Evolutionary conservation across 2,113 vertebrate genomes (phyloP), one percentile per base, ranked within the genome.

Genomic region (Casuarius casuarius): DNA sequence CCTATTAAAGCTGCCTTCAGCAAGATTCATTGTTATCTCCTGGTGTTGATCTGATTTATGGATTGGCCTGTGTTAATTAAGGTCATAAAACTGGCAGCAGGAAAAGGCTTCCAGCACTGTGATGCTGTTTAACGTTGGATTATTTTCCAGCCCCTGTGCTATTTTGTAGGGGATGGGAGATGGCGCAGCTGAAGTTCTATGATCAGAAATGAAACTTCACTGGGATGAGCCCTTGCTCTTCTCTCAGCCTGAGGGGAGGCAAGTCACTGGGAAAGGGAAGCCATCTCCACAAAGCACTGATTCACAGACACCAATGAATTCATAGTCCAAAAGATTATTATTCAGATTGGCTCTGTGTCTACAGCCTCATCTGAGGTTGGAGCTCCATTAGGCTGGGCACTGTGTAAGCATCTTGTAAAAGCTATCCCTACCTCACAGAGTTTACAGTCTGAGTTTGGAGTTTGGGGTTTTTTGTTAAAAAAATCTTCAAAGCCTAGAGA

Each of bases 41-140:
- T 48, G 15, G 95, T 94, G 96, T 90, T 94, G 95, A 96, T 95
- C 91, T 97, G 97, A 97, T 96, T 96, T 97, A 96, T 96, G 92
- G 91, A 94, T 86, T 90, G 66, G 82, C 70, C 80, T 86, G 87
- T 87, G 92, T 93, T 96, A 96, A 96, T 96, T 97, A 94, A 94
- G 94, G 93, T 95, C 93, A 90, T 93, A 93, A 96, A 97, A 96
- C 40, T 92, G 79, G 80, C 77, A 95, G 92, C 31, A 31, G 93
- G 94, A 93, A 95, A 93, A 93, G 93, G 95, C 89, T 97, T 96
- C 92, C 91, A 97, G 94, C 82, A 72, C 79, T 92, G 35, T 54
- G 46, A 63, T 72, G 65, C n/a, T 93, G 73, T 75, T 91, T 84
- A 94, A 90, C 1, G 1, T 29, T 71, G 72, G 72, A 74, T 91